Percentiles rank a stretch among this genome's conserved stretches.
Evolutionary conservation across 2,888 invertebrate genomes (phyloP).

Genomic region (Lasioglossum pauxillum): DNA sequence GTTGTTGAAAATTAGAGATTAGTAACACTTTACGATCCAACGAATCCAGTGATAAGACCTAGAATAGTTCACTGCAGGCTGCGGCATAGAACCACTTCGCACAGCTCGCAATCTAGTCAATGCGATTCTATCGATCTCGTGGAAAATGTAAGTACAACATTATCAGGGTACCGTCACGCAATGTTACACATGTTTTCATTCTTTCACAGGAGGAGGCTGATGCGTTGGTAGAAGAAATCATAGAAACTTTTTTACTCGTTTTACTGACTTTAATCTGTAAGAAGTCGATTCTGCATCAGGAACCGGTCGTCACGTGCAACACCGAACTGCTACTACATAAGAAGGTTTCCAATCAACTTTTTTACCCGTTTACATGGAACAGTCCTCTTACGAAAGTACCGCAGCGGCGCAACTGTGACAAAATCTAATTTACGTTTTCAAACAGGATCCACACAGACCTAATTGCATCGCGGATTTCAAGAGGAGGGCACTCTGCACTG

Average conservation of each 20-base stretch:
- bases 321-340: constrained; percentile 73
- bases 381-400: not conserved
- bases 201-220: constrained; percentile 78
- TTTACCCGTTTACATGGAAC: not conserved
- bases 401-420: not conserved
- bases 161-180: not conserved
- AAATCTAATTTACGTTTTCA: constrained; percentile 6
- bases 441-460: constrained; percentile 53
- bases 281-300: constrained; percentile 73
- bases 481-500: constrained; percentile 86
- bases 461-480: constrained; percentile 81
- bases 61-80: constrained; percentile 83
- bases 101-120: constrained; percentile 85
- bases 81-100: constrained; percentile 81
- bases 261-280: constrained; percentile 84
- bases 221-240: constrained; percentile 83
- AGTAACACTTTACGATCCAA: constrained; percentile 87
- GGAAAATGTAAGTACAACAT: constrained; percentile 77
- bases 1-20: constrained; percentile 82
- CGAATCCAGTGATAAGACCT: constrained; percentile 86
- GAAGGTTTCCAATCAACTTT: constrained; percentile 49
- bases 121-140: constrained; percentile 85
- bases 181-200: not conserved
- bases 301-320: constrained; percentile 76
- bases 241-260: constrained; percentile 86